Evolutionary conservation across 2,888 invertebrate species (phyloP).

Genomic region (Tanypteryx hageni): DNA sequence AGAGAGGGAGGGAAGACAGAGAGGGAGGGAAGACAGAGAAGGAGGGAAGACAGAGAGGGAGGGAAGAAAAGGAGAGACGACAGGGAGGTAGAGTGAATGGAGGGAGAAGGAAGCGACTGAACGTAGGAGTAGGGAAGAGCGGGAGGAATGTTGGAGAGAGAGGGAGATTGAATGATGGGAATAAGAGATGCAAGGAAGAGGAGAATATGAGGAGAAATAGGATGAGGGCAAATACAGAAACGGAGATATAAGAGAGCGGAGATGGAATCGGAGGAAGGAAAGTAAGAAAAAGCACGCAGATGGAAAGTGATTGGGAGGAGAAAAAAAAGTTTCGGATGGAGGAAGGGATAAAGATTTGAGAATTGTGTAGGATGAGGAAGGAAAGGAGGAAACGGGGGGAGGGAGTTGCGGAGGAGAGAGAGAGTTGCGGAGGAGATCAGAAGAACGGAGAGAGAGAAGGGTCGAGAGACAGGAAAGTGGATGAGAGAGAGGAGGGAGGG

Average conservation of each 20-base stretch:
- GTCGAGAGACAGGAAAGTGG: too few relatives aligned
- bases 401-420: background rate
- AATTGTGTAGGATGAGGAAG: background rate
- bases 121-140: too few relatives aligned
- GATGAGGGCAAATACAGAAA: background rate
- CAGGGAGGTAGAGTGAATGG: too few relatives aligned
- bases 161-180: background rate
- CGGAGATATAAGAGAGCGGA: background rate
- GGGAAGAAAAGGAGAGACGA: too few relatives aligned
- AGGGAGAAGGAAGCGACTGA: too few relatives aligned
- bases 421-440: too few relatives aligned
- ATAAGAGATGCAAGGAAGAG: background rate
- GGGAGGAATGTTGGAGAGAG: too few relatives aligned
- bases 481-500: too few relatives aligned
- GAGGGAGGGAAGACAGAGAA: background rate
- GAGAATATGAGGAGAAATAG: background rate
- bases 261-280: background rate
- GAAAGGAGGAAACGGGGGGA: background rate
- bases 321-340: background rate
- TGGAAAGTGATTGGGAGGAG: background rate
- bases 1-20: background rate
- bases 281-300: background rate
- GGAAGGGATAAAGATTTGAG: background rate
- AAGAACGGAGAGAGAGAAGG: too few relatives aligned
- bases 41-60: too few relatives aligned